Conservation (phyloP, 2,797 vertebrate species). For the Melanotaenia boesemani region DNA sequence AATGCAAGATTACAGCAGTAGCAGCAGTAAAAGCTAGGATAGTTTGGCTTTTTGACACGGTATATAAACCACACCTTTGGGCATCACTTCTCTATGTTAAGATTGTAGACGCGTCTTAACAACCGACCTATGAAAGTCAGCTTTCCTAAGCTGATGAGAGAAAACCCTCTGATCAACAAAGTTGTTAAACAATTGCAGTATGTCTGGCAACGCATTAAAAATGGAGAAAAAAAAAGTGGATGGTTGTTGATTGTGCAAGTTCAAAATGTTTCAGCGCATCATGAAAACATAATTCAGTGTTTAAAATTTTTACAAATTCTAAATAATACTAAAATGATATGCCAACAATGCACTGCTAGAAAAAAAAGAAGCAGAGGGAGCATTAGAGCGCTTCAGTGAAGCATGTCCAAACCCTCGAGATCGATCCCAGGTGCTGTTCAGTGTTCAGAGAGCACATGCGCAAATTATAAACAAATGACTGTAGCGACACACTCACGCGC, state of each 20-base stretch:
- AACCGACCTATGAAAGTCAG: constrained; percentile 52
- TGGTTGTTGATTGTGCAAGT: constrained; percentile 77
- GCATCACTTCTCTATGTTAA: constrained; percentile 24
- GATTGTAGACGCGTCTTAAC: constrained; percentile 31
- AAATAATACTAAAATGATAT: constrained; percentile 74
- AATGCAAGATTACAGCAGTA: constrained; percentile 45
- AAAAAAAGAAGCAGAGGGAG: constrained; percentile 21
- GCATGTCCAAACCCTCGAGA: constrained; percentile 3
- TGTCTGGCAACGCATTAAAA: constrained; percentile 58
- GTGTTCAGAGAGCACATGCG: constrained; percentile 43
- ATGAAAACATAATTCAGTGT: constrained; percentile 75
- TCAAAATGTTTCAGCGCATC: constrained; percentile 66
- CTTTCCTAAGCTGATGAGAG: constrained; percentile 44
- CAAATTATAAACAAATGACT: constrained; percentile 42
- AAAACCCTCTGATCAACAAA: constrained; percentile 46
- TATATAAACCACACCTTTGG: constrained; percentile 31
- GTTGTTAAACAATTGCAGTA: constrained; percentile 61
- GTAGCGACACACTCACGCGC: constrained; percentile 47
- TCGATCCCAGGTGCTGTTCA: constrained; percentile 20
- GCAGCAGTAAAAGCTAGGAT: constrained; percentile 50
- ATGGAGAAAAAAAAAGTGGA: constrained; percentile 28
- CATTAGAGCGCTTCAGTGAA: constrained; percentile 15
- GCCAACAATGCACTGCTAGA: constrained; percentile 52
- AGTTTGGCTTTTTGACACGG: constrained; percentile 61
- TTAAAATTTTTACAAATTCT: constrained; percentile 81